Evolutionary conservation across 2,797 vertebrate species (phyloP).

Genomic region (Kryptopterus vitreolus): DNA sequence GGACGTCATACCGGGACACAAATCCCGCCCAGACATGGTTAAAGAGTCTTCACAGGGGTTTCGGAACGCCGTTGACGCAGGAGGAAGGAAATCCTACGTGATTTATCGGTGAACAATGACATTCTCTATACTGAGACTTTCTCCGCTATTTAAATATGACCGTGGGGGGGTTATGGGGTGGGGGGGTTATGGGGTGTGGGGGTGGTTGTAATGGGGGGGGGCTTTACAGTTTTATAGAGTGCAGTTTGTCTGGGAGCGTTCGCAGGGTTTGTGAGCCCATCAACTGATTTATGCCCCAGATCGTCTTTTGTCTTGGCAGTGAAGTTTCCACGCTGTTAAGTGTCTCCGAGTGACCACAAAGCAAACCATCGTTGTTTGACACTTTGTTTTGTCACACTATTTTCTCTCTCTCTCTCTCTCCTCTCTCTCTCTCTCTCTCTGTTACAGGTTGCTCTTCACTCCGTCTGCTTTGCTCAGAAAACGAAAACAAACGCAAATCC

Average conservation of each 20-base stretch:
- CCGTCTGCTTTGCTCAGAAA: slow-evolving; percentile 43
- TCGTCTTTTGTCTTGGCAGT: slow-evolving; percentile 44
- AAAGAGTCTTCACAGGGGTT: slow-evolving; percentile 28
- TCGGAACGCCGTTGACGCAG: slow-evolving; percentile 39
- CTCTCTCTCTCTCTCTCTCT: slow-evolving; percentile 31
- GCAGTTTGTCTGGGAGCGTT: slow-evolving; percentile 43
- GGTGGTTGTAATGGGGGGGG: slow-evolving; percentile 28
- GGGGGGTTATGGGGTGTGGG: no score
- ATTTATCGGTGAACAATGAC: slow-evolving; percentile 49
- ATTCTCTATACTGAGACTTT: slow-evolving; percentile 38
- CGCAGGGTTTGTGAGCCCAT: slow-evolving; percentile 36
- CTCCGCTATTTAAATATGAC: slow-evolving; percentile 38
- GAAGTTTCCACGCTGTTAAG: slow-evolving; percentile 55
- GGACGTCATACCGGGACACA: neutral
- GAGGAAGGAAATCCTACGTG: slow-evolving; percentile 43
- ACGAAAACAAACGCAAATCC: neutral
- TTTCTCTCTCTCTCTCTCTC: neutral
- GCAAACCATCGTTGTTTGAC: slow-evolving; percentile 40
- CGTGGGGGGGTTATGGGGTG: no score
- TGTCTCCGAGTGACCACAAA: slow-evolving; percentile 53
- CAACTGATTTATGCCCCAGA: slow-evolving; percentile 52
- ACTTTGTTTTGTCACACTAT: slow-evolving; percentile 35
- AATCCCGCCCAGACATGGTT: slow-evolving; percentile 2
- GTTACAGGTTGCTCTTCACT: neutral
- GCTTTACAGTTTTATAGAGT: slow-evolving; percentile 43